Conservation (phyloP, 2,113 vertebrate species). For the Catharus bicknelli region DNA sequence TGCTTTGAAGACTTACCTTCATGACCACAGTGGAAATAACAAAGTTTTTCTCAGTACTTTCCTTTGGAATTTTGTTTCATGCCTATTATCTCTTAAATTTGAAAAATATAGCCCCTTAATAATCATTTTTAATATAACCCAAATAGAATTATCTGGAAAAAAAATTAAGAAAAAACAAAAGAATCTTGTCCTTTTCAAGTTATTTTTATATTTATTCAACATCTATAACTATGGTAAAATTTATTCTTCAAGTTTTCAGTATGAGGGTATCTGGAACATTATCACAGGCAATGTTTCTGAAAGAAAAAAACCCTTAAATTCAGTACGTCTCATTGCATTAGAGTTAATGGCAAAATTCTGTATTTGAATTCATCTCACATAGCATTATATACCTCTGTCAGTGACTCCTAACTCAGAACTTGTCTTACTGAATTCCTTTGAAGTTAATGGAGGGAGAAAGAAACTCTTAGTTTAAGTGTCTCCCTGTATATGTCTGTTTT, state of each 20-base stretch:
- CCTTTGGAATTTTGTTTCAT: accelerated
- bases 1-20: neutral
- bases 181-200: neutral
- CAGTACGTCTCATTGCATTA: neutral
- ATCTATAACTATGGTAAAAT: neutral
- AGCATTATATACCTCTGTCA: neutral
- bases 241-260: neutral
- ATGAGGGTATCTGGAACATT: accelerated
- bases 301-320: neutral
- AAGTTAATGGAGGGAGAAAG: neutral
- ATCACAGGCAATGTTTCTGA: neutral
- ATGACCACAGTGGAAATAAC: neutral
- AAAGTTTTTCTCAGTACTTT: neutral
- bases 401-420: neutral
- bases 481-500: neutral
- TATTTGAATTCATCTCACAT: neutral
- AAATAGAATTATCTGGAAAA: neutral
- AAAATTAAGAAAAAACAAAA: neutral
- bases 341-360: neutral
- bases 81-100: neutral
- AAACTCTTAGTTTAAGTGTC: neutral
- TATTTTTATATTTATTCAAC: neutral
- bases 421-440: neutral
- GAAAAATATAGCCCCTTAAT: neutral
- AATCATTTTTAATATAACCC: neutral